phyloP scores from a whole-genome alignment of 2,797 vertebrate genomes.

The Fistularia tabacaria region DNA sequence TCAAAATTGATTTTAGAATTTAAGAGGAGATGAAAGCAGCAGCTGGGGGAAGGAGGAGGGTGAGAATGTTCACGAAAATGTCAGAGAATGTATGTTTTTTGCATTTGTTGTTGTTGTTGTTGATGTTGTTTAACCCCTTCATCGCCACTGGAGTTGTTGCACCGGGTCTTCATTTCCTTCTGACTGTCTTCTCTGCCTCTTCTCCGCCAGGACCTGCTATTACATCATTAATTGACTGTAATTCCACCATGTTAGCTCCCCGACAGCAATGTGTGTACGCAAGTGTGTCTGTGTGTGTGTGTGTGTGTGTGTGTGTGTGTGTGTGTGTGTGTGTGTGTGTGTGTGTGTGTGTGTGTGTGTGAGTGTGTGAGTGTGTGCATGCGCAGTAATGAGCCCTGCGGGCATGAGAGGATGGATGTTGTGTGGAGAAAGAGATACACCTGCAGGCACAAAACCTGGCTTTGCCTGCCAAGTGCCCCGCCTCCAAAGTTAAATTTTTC shows the following conservation, averaged over 20 bases:
- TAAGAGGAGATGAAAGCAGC: too few species aligned
- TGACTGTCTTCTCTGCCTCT: slow-evolving; percentile 53
- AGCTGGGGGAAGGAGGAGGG: too few species aligned
- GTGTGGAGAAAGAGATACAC: slow-evolving; percentile 88
- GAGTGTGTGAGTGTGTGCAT: slow-evolving; percentile 62
- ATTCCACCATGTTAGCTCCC: slow-evolving; percentile 81
- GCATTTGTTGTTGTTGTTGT: too few species aligned
- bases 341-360: slow-evolving; percentile 5
- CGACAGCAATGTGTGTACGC: slow-evolving; percentile 3
- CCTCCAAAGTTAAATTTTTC: neutral
- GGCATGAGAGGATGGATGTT: slow-evolving; percentile 76
- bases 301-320: slow-evolving; percentile 10
- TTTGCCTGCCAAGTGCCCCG: slow-evolving; percentile 10
- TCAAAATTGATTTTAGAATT: too few species aligned
- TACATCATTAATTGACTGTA: slow-evolving; percentile 88
- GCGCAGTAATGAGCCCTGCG: slow-evolving; percentile 89
- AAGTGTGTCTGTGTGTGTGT: slow-evolving; percentile 8
- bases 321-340: slow-evolving; percentile 5
- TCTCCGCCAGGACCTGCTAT: slow-evolving; percentile 74
- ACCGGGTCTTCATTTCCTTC: slow-evolving; percentile 53
- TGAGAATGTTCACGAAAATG: too few species aligned
- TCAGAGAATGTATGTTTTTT: too few species aligned
- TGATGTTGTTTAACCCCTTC: slow-evolving; percentile 32
- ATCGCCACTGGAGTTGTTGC: too few species aligned
- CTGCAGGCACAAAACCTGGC: slow-evolving; percentile 65